Percentiles rank a stretch among this genome's conserved stretches.
Evolutionary conservation across 1,140 invertebrate species (phyloP).

Genomic region (honey bee (Apis mellifera)): Amel_HAv3.1 CM009940.2:6504001-6504500

Average conservation of each 20-base stretch:
- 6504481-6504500: constrained; percentile 58
- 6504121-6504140: not conserved
- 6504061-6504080: not conserved
- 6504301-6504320: not conserved
- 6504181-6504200: not conserved
- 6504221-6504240: not conserved
- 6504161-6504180: not conserved
- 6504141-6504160: not conserved
- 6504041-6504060: not conserved
- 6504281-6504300: not conserved
- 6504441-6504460: constrained; percentile 46
- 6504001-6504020: not conserved
- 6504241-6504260: too few species aligned
- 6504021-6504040: not conserved
- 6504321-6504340: constrained; percentile 10
- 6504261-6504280: not conserved
- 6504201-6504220: constrained; percentile 18
- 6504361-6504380: not conserved
- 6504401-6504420: not conserved
- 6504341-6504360: constrained; percentile 3
- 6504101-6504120: not conserved
- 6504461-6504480: constrained; percentile 48
- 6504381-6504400: constrained; percentile 3
- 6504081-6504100: not conserved
- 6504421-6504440: constrained; percentile 4